These are phyloP conservation scores for Xiphorhynchus elegans DNA, from an alignment of 2,113 vertebrate species.

Conservation along the genomic window DNA sequence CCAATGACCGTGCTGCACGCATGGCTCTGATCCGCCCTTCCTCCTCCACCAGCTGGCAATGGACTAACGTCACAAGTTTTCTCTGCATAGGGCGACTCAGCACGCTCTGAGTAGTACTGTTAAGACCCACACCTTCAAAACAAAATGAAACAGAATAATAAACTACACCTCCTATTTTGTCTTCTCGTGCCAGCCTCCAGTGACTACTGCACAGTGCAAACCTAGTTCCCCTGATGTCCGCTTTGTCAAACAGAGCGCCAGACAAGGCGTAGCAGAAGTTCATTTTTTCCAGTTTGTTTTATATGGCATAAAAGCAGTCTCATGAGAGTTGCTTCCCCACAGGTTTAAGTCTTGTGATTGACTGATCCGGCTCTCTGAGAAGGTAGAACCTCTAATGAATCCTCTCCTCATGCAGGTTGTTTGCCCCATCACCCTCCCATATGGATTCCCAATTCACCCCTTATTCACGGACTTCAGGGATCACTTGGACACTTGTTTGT, in stretches of 20 bases:
- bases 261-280: background rate
- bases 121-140: conserved; percentile 90
- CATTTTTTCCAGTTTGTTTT: background rate
- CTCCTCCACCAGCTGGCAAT: conserved; percentile 97
- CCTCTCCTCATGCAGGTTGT: background rate
- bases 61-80: conserved; percentile 95
- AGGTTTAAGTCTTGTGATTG: background rate
- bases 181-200: background rate
- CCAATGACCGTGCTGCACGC: conserved; percentile 94
- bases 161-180: background rate
- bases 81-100: conserved; percentile 98
- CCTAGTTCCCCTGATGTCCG: background rate
- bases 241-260: background rate
- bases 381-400: background rate
- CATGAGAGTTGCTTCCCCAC: background rate
- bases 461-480: background rate
- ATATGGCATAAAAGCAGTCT: background rate
- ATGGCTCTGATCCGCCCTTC: conserved; percentile 95
- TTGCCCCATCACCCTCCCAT: background rate
- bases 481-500: background rate
- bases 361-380: background rate
- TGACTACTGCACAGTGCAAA: background rate
- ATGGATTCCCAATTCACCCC: background rate
- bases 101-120: conserved; percentile 93
- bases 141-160: background rate